Conservation (phyloP, 2,113 vertebrate genomes). For the Cromileptes altivelis region DNA sequence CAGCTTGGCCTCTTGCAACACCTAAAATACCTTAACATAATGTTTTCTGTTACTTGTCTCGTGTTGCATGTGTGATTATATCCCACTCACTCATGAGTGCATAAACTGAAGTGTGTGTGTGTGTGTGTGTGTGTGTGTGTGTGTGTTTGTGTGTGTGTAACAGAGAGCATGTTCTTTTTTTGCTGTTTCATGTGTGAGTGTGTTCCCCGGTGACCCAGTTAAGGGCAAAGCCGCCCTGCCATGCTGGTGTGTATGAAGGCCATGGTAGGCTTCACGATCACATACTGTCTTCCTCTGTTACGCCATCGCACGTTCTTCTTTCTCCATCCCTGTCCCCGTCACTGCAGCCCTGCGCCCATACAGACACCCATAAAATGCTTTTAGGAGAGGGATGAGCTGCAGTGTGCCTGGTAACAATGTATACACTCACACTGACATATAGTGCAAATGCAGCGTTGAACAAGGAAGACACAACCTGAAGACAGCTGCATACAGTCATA, state of each 20-base stretch:
- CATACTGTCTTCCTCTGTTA: conserved; percentile 7
- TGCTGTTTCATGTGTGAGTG: conserved; percentile 70
- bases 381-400: conserved; percentile 75
- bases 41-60: conserved; percentile 42
- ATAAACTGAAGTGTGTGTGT: conserved; percentile 33
- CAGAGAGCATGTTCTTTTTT: conserved; percentile 53
- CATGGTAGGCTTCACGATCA: conserved; percentile 41
- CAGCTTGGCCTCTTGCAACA: conserved; percentile 42
- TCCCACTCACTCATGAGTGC: conserved; percentile 46
- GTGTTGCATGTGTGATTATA: conserved; percentile 50
- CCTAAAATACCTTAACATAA: conserved; percentile 44
- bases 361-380: conserved; percentile 78
- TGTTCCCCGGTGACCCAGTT: conserved; percentile 80
- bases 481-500: conserved; percentile 28
- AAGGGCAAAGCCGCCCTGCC: conserved; percentile 69
- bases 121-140: background rate
- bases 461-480: conserved; percentile 48
- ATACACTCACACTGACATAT: conserved; percentile 43
- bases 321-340: conserved; percentile 52
- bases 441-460: conserved; percentile 49
- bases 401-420: conserved; percentile 55
- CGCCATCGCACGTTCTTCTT: conserved; percentile 37
- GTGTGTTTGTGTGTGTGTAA: conserved; percentile 5
- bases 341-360: conserved; percentile 74
- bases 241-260: conserved; percentile 49